Conservation (phyloP, 1,140 invertebrate genomes). For the Diorhabda elongata region DNA sequence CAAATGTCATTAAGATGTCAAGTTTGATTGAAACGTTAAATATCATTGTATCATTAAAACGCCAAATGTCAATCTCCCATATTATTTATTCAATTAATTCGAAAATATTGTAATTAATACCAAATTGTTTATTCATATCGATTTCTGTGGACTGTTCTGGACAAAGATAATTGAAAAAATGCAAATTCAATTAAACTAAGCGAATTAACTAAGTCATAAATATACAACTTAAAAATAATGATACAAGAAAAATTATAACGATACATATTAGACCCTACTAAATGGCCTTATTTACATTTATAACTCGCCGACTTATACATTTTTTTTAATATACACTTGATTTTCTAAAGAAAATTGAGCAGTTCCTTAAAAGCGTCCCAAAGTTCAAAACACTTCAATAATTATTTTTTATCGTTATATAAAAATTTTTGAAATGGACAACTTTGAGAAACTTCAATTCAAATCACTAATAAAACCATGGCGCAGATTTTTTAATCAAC, state of each 20-base stretch:
- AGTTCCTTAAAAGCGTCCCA: not conserved
- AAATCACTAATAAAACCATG: slow-evolving; percentile 14
- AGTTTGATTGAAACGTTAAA: no score
- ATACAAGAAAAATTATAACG: not conserved
- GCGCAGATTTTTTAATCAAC: not conserved
- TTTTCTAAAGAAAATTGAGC: not conserved
- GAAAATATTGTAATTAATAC: no score
- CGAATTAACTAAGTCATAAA: not conserved
- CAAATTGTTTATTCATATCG: no score
- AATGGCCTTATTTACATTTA: not conserved
- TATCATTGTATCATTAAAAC: no score
- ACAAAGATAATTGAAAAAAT: no score
- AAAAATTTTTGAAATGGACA: no score
- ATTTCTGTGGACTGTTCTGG: no score
- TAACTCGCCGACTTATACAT: not conserved
- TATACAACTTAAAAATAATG: slow-evolving; percentile 3
- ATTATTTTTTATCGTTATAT: no score
- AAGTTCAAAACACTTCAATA: not conserved
- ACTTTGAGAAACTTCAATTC: slow-evolving; percentile 8
- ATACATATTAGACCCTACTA: not conserved
- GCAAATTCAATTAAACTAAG: not conserved
- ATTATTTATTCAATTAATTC: no score
- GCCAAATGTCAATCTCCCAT: no score
- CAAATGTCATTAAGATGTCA: no score
- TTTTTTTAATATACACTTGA: not conserved